phyloP scores from a whole-genome alignment of 2,888 invertebrate species.

The Eilema caniola region DNA sequence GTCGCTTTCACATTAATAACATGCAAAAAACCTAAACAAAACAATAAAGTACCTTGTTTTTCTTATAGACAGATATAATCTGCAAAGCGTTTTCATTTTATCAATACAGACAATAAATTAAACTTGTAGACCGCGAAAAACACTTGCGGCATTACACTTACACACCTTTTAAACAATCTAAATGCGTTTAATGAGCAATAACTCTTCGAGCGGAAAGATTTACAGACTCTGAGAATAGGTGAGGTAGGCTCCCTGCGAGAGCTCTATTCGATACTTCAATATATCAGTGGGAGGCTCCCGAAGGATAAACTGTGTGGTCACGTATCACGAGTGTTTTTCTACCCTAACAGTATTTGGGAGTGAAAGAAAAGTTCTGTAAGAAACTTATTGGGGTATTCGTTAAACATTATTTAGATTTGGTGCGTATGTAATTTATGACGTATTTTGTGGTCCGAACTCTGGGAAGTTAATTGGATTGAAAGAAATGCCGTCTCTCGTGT shows the following conservation, averaged over 20 bases:
- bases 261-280: conserved; percentile 63
- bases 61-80: background rate
- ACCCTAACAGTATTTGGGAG: conserved; percentile 69
- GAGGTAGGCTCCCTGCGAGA: conserved; percentile 57
- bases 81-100: background rate
- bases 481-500: background rate
- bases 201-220: conserved; percentile 69
- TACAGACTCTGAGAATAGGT: conserved; percentile 68
- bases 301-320: conserved; percentile 75
- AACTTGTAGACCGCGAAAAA: conserved; percentile 23
- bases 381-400: conserved; percentile 35
- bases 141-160: conserved; percentile 29
- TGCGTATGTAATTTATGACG: conserved; percentile 22
- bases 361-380: conserved; percentile 52
- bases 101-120: background rate
- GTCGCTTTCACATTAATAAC: no score
- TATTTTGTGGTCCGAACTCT: conserved; percentile 16
- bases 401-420: conserved; percentile 36
- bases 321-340: conserved; percentile 79
- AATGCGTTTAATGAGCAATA: conserved; percentile 72
- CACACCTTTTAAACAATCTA: conserved; percentile 59
- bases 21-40: no score
- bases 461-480: background rate
- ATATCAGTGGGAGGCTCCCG: conserved; percentile 71
- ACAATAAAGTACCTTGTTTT: background rate